A percentile compares a stretch with the other conserved stretches of the same genome.
Evolutionary conservation across 1,140 invertebrate species (phyloP).

Genomic region (Scylla paramamosain): DNA sequence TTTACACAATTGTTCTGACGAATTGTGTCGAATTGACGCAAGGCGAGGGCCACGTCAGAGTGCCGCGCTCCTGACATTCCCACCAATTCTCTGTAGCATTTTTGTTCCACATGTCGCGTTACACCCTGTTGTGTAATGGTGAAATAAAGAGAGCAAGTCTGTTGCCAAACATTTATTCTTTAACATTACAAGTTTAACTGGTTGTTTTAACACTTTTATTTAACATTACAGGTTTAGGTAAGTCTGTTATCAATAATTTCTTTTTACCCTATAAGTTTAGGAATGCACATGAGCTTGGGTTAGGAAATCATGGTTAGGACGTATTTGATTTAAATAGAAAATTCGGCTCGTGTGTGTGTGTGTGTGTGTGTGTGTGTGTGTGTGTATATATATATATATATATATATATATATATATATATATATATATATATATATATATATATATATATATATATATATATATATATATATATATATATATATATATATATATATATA

Average conservation of each 20-base stretch:
- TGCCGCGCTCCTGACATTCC: too few species aligned
- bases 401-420: constrained; percentile 49
- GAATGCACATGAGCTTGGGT: background rate
- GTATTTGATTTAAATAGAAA: background rate
- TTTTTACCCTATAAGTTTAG: background rate
- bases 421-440: background rate
- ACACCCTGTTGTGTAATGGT: too few species aligned
- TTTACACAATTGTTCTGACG: too few species aligned
- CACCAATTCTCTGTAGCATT: too few species aligned
- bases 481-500: constrained; percentile 46
- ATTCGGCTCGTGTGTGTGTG: background rate
- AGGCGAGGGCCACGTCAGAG: too few species aligned
- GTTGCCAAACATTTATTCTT: too few species aligned
- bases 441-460: constrained; percentile 52
- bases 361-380: background rate
- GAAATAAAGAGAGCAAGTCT: too few species aligned
- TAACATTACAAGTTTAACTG: too few species aligned
- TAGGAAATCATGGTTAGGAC: background rate
- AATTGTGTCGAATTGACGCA: too few species aligned
- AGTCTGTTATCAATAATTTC: background rate
- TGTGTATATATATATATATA: constrained; percentile 47
- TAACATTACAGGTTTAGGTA: background rate
- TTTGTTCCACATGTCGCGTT: too few species aligned
- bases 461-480: constrained; percentile 52
- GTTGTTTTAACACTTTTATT: too few species aligned